Base-by-base conservation (phyloP, 1,140 invertebrate genomes). In the Camponotus pennsylvanicus region DNA sequence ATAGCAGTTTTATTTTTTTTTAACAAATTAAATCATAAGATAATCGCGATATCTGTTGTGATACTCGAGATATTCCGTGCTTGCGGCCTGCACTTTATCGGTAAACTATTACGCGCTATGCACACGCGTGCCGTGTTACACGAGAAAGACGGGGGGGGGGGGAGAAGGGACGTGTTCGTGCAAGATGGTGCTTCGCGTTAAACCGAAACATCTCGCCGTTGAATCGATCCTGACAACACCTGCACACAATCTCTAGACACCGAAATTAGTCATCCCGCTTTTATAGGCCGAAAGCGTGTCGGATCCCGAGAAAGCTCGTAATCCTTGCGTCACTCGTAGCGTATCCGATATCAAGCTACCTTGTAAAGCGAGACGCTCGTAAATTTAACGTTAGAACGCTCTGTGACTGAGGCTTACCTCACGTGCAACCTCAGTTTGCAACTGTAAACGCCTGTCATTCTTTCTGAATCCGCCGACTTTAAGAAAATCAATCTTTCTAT, bases 221-320 rank as follows among this genome's bases (percentile, higher is more conserved):
- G 69, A 64, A 83, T 83, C 79, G 79, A 83, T 83, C 40, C 79
- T 49, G 69, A 83, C 79, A 73, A 59, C 55, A 83, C 69, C 69
- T 83, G 79, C 79, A 61, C 69, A 83, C 69, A 61, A 83, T 83
- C 69, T 83, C 79, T 63, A 82, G 79, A 83, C 69, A 83, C 69
- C 55, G 55, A 75, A 70, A 83, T 83, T 83, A 83, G 79, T 83
- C 79, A 83, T 83, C 79, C 69, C 69, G 79, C 79, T 83, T 83
- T 83, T 83, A 83, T 61, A 73, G 69, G 79, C 79, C 79, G 69
- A 83, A 83, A 83, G 79, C 79, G 79, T 75, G 79, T 75, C 79
- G 69, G 40, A 49, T 32, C 69, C 73, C 45, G 79, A 75, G 79
- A 63, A 61, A 75, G 69, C 79, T 83, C 79, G 69, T 83, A 83